Percentiles rank a stretch among this genome's conserved stretches.
These are phyloP conservation scores for Gnatocerus cornutus DNA, from an alignment of 2,888 invertebrate genomes.

Conservation along the genomic window DNA sequence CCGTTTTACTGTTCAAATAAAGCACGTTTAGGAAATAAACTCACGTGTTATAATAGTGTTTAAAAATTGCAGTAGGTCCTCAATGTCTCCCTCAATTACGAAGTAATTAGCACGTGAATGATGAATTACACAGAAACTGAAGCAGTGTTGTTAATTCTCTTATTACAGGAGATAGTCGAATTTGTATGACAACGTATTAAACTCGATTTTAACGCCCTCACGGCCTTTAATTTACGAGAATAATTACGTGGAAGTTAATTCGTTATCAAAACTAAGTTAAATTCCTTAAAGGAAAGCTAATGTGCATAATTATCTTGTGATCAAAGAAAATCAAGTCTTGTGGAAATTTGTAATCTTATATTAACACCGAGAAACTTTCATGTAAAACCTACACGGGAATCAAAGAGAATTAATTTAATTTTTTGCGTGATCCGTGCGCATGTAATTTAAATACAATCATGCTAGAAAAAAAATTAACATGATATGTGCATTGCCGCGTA, in stretches of 20 bases:
- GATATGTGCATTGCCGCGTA: too few relatives aligned
- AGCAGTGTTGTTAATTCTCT: conserved; percentile 18
- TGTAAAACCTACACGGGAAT: background rate
- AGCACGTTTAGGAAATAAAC: too few relatives aligned
- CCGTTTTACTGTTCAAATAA: too few relatives aligned
- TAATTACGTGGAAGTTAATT: conserved; percentile 45
- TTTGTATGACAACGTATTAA: conserved; percentile 32
- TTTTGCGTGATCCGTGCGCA: too few relatives aligned
- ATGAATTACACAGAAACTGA: conserved; percentile 8
- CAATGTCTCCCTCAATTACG: conserved; percentile 1
- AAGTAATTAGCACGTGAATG: background rate
- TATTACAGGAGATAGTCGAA: conserved; percentile 12
- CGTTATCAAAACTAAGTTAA: conserved; percentile 44
- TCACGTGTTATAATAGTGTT: too few relatives aligned
- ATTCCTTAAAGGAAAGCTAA: conserved; percentile 32
- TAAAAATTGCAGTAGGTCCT: background rate
- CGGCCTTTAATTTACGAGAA: conserved; percentile 31
- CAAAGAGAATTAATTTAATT: background rate
- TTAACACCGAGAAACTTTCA: conserved; percentile 9
- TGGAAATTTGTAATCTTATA: conserved; percentile 43
- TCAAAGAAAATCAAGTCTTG: conserved; percentile 41
- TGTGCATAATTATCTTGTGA: conserved; percentile 45
- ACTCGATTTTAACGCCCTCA: conserved; percentile 24
- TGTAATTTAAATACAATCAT: background rate
- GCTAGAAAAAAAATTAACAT: too few relatives aligned